These are phyloP conservation scores for Bombus superbus DNA, from an alignment of 1,140 invertebrate species.

Conservation along the genomic window DNA sequence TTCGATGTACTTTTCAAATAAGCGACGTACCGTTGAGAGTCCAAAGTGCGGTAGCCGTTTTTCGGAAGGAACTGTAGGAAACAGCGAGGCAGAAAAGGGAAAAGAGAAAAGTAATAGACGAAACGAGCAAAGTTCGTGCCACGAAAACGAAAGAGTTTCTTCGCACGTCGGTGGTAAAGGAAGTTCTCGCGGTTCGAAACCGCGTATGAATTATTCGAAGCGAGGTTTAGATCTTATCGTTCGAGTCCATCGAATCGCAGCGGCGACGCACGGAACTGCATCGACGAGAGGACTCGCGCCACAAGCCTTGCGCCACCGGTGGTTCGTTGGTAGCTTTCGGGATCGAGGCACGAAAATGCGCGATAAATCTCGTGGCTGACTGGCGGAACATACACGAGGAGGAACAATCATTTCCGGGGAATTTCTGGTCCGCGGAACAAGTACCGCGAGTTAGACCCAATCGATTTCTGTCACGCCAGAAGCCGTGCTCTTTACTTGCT, in stretches of 20 bases:
- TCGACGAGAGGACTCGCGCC: not conserved
- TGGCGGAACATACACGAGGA: constrained; percentile 63
- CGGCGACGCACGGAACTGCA: constrained; percentile 18
- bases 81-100: no score
- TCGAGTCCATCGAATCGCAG: constrained; percentile 6
- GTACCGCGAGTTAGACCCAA: not conserved
- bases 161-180: not conserved
- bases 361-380: constrained; percentile 66
- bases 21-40: no score
- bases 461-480: no score
- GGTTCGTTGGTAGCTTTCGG: constrained; percentile 6
- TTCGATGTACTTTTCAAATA: no score
- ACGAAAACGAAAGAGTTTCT: not conserved
- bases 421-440: constrained; percentile 47
- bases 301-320: not conserved
- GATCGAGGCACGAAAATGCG: constrained; percentile 65
- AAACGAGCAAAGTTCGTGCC: not conserved
- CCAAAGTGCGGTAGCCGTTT: not conserved
- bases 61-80: no score
- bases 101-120: not conserved
- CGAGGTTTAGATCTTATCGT: constrained; percentile 27
- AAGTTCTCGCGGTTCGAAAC: not conserved
- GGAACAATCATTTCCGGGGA: constrained; percentile 67
- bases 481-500: no score
- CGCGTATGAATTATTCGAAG: constrained; percentile 16